Base-by-base conservation (phyloP, 1,140 invertebrate genomes). In the Palaemon carinicauda region DNA sequence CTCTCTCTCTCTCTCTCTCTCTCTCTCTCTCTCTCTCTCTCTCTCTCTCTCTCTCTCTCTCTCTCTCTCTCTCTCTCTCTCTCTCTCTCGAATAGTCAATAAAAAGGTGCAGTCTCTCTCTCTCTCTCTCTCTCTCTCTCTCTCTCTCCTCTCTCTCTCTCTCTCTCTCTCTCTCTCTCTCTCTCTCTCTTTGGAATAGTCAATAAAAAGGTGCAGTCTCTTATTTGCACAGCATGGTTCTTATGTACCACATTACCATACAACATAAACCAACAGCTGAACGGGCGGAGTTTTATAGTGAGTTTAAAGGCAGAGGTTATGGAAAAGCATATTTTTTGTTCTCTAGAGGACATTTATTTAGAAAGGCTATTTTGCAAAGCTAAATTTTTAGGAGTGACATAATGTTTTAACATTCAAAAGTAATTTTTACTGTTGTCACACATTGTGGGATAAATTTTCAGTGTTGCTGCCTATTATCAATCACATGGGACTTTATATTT, bases 251-350 rank as follows among this genome's bases (percentile, higher is more conserved):
- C 80, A 81, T 81, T 41, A 81, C 80, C 80, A 71, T 21, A 24
- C 80, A 52, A n/a, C 80, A 81, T 65, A 81, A 71, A 81, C 80
- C 80, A 81, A 81, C 80, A 69, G 80, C 80, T 15, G 69, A 19
- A 31, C 19, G 29, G 41, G 73, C 19, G 29, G 41, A 31, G 2
- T 24, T 51, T 75, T 75, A n/a, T 50, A 50, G 19, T 21, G 50
- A 50, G 41, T 15, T 14, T 33, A 50, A n/a, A 4, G 17, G 41
- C 14, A 75, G 12, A 41, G 41, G 41, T 5, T 41, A 41, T 1
- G 7, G 41, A 41, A 41, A 41, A 9, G 7, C 41, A 0, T 41
- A 12, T 9, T 41, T 41, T 41, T 41, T 41, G 41, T 5, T 41
- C 12, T 41, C 41, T 41, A 41, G 41, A 41, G 41, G 41, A 12